phyloP scores from a whole-genome alignment of 2,113 vertebrate genomes.

The human region GRCh38 chr12:38757001-38757500 shows the following conservation, averaged over 20 bases:
- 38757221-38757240: background rate
- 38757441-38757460: background rate
- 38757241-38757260: background rate
- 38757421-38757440: background rate
- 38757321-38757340: background rate
- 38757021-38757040: background rate
- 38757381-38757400: background rate
- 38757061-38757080: background rate
- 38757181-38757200: background rate
- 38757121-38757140: background rate
- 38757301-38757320: background rate
- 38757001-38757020: background rate
- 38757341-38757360: background rate
- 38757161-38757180: background rate
- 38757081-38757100: background rate
- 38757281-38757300: background rate
- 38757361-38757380: background rate
- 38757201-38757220: background rate
- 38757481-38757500: background rate
- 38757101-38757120: background rate
- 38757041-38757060: background rate
- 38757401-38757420: background rate
- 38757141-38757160: background rate
- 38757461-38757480: slow-evolving; percentile 5
- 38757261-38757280: background rate